Evolutionary conservation across 2,888 invertebrate genomes (phyloP).

Genomic region (Pollenia griseotomentosa): DNA sequence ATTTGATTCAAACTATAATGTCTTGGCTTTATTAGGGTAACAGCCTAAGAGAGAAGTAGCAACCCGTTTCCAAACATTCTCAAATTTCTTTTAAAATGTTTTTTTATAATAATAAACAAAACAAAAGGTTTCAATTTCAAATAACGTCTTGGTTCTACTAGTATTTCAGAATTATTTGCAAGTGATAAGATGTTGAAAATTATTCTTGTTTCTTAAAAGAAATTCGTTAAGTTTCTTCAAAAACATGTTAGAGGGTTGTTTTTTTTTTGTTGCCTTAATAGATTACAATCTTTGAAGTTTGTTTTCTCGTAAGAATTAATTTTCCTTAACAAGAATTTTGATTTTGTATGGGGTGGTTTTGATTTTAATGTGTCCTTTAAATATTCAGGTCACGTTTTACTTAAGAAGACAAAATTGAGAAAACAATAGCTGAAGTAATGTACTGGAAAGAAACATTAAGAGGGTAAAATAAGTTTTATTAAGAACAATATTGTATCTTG

Average conservation of each 20-base stretch:
- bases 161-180: conserved; percentile 33
- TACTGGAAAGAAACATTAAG: background rate
- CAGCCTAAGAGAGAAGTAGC: background rate
- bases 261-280: conserved; percentile 17
- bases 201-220: conserved; percentile 11
- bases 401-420: background rate
- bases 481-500: background rate
- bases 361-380: background rate
- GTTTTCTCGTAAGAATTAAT: background rate
- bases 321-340: conserved; percentile 17
- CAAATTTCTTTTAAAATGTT: background rate
- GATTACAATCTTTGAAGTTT: conserved; percentile 4
- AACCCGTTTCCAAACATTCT: background rate
- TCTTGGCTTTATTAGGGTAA: no score
- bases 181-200: conserved; percentile 47
- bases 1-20: no score
- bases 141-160: conserved; percentile 51
- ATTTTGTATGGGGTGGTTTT: conserved; percentile 14
- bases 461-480: background rate
- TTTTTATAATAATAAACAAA: no score
- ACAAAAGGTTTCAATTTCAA: conserved; percentile 27
- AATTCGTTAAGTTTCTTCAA: background rate
- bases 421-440: background rate
- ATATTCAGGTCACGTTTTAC: conserved; percentile 30
- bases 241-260: conserved; percentile 38